Base-by-base conservation (phyloP, 30 jellyfish, hydroid and myxozoan genomes). In the Phacellophora camtschatica region DNA sequence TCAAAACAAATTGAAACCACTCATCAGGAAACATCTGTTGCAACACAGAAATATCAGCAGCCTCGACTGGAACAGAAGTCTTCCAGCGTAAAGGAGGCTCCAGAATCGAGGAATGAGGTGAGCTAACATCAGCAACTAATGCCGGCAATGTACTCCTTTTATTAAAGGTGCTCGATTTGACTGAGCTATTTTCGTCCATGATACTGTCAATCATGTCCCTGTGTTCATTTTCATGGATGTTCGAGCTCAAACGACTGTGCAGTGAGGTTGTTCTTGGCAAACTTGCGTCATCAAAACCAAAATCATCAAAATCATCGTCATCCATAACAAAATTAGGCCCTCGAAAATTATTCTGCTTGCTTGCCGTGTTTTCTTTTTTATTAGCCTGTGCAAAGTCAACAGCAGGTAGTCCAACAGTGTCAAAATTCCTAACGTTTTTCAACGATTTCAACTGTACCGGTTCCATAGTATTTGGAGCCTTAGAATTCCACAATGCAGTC, bases 261-360 rank as follows among this genome's bases (percentile, higher is more conserved):
- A 61, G 49, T 16, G 91, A 80, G 10, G 15, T 71, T 19, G 51
- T 55, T 3, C 82, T 81, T 9, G 86, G 81, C 22, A 55, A 45
- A 41, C 43, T 63, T 24, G 54, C 65, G 48, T 76, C 92, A 29
- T 71, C 97, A 71, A 89, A 89, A 10, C 97, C 96, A 28, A 89
- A 89, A 37, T 76, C 92, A 46, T 85, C 97, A 49, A 89, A 89
- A 37, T 89, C 97, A 37, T 89, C 97, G 28, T 89, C 97, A 41
- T 75, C 95, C 56, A 34, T 72, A 6, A 68, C 93, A 11, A 59
- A 15, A 59, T 71, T 67, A 11, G 75, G 83, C 43, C 84, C 82
- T 18, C 85, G 55, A 66, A 66, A 48, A 42, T 49, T 65, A 10
- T 69, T 56, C 13, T 68, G 84, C 27, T 67, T 46, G 61, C n/a